Percentiles rank a stretch among this genome's conserved stretches.
phyloP scores from a whole-genome alignment of 2,113 vertebrate species.

The Theropithecus gelada region DNA sequence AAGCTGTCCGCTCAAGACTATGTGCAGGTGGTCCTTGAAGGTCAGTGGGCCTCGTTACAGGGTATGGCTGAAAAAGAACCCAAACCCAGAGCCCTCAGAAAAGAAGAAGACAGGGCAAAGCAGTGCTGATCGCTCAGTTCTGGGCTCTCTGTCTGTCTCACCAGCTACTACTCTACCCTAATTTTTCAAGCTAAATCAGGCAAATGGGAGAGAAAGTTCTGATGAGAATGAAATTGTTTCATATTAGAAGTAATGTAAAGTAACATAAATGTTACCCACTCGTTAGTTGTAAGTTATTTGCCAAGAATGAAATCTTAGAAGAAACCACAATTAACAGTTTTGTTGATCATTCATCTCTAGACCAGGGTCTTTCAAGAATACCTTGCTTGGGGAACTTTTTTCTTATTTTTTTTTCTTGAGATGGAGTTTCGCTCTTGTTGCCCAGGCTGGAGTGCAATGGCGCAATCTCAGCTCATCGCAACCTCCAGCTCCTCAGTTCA shows the following conservation, averaged over 20 bases:
- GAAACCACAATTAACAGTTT: not conserved
- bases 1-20: slow-evolving; percentile 98
- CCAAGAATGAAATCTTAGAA: not conserved
- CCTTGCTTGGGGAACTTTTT: not conserved
- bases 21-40: slow-evolving; percentile 97
- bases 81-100: not conserved
- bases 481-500: too few species aligned
- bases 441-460: too few species aligned
- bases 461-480: too few species aligned
- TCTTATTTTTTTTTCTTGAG: too few species aligned
- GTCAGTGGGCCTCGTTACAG: slow-evolving; percentile 81
- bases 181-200: not conserved
- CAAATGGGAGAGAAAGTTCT: not conserved
- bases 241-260: not conserved
- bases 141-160: not conserved
- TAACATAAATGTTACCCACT: too few species aligned
- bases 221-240: not conserved
- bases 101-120: not conserved
- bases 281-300: not conserved
- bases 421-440: too few species aligned
- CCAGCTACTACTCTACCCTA: not conserved
- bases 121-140: too few species aligned
- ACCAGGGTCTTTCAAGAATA: accelerated
- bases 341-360: not conserved
- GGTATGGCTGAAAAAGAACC: not conserved